phyloP scores from a whole-genome alignment of 2,888 invertebrate species.

The Drosophila maculinotata region DNA sequence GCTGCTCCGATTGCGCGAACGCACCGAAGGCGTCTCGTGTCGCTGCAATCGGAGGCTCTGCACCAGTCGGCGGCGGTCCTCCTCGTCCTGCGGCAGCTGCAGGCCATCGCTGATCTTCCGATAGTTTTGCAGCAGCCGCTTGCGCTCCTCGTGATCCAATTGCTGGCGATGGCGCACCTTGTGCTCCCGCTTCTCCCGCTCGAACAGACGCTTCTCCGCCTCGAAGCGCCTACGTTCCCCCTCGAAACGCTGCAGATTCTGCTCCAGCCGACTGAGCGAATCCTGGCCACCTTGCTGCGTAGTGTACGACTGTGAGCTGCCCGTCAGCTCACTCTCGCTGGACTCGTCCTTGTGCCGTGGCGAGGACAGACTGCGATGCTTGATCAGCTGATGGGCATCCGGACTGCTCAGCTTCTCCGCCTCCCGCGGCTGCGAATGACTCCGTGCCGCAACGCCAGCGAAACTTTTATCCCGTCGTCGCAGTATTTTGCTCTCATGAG shows the following conservation, averaged over 20 bases:
- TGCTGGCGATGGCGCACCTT: slow-evolving; percentile 82
- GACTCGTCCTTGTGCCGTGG: slow-evolving; percentile 84
- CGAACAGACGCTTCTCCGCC: slow-evolving; percentile 84
- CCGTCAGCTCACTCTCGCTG: slow-evolving; percentile 81
- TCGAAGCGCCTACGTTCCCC: slow-evolving; percentile 85
- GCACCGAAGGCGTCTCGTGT: slow-evolving; percentile 65
- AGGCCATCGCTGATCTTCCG: slow-evolving; percentile 82
- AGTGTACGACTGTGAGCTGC: slow-evolving; percentile 53
- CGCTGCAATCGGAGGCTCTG: slow-evolving; percentile 80
- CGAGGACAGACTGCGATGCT: slow-evolving; percentile 83
- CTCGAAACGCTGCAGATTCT: slow-evolving; percentile 83
- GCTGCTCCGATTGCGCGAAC: slow-evolving; percentile 56
- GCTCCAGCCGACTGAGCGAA: slow-evolving; percentile 80
- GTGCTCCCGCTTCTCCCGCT: slow-evolving; percentile 87
- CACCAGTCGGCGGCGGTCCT: slow-evolving; percentile 80
- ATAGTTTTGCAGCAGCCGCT: slow-evolving; percentile 81
- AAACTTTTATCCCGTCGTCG: slow-evolving; percentile 83
- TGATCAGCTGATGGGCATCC: slow-evolving; percentile 81
- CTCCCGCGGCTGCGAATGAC: slow-evolving; percentile 84
- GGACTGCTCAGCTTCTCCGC: slow-evolving; percentile 79
- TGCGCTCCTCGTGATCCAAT: slow-evolving; percentile 83
- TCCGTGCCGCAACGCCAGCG: slow-evolving; percentile 84
- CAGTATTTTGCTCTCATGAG: slow-evolving; percentile 84
- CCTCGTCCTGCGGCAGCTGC: slow-evolving; percentile 78
- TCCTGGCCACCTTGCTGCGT: slow-evolving; percentile 50